phyloP scores from a whole-genome alignment of 2,888 invertebrate species.

The Drosophila atroscutellata region DNA sequence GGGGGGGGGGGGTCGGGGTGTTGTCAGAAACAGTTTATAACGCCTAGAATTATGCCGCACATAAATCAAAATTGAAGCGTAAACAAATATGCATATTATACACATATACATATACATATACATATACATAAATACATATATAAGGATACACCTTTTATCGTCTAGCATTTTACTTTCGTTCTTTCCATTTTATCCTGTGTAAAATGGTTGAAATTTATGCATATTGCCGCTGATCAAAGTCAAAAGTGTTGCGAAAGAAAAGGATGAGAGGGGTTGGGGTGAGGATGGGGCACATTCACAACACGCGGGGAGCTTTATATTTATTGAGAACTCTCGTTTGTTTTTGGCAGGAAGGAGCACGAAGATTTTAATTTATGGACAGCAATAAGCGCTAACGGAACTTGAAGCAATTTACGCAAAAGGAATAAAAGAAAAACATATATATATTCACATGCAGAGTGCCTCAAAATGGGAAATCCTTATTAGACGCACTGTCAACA shows the following conservation, averaged over 20 bases:
- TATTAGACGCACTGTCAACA: neutral
- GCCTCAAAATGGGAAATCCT: neutral
- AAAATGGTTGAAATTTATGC: conserved; percentile 59
- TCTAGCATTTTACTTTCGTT: neutral
- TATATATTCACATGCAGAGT: neutral
- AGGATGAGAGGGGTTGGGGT: neutral
- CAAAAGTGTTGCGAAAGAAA: neutral
- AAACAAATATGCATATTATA: conserved; percentile 58
- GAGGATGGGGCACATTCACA: neutral
- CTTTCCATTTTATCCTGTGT: conserved; percentile 31
- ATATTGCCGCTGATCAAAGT: conserved; percentile 61
- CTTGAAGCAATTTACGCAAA: conserved; percentile 42
- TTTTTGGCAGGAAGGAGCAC: conserved; percentile 32
- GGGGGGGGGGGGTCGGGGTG: conserved; percentile 16
- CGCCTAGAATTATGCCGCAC: conserved; percentile 76
- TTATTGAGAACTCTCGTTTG: conserved; percentile 30
- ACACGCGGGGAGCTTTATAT: neutral
- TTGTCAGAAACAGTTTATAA: conserved; percentile 77
- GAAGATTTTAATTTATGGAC: conserved; percentile 53
- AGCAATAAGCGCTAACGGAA: conserved; percentile 43
- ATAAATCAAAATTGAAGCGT: conserved; percentile 78
- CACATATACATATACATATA: neutral
- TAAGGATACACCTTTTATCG: neutral
- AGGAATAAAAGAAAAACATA: conserved; percentile 7
- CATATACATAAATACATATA: neutral